These are phyloP conservation scores for Okapia johnstoni DNA, from an alignment of 2,113 vertebrate genomes.

Conservation along the genomic window DNA sequence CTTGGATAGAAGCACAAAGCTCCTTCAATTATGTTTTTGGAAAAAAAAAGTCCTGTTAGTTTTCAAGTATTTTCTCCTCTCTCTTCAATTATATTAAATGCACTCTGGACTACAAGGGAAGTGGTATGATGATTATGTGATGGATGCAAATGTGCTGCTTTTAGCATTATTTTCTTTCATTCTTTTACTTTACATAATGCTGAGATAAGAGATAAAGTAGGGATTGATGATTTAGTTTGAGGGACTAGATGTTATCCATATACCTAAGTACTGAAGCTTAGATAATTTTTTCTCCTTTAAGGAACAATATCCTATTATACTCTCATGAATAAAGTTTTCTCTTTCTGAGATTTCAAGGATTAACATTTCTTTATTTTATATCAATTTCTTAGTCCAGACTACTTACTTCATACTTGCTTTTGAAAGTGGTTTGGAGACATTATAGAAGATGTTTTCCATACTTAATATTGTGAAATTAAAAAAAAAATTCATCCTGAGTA, in stretches of 20 bases:
- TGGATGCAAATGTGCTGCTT: slow-evolving; percentile 9
- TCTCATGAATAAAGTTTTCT: background rate
- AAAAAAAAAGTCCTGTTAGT: background rate
- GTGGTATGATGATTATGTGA: slow-evolving; percentile 1
- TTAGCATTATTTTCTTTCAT: background rate
- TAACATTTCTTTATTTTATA: slow-evolving; percentile 28
- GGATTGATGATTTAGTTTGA: background rate
- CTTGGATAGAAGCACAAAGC: background rate
- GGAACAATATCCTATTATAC: background rate
- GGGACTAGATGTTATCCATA: background rate
- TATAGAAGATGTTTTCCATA: background rate
- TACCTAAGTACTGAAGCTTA: background rate
- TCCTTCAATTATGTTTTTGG: background rate
- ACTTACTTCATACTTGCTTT: slow-evolving; percentile 4
- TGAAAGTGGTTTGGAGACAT: background rate
- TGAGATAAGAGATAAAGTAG: slow-evolving; percentile 12
- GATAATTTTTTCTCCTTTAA: background rate
- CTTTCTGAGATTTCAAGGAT: slow-evolving; percentile 1
- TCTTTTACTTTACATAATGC: background rate
- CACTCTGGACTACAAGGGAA: background rate
- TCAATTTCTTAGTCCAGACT: slow-evolving; percentile 6
- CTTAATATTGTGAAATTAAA: background rate
- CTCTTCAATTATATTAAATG: slow-evolving; percentile 23
- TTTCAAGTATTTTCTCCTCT: background rate
- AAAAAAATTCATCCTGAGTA: background rate